phyloP scores from a whole-genome alignment of 2,888 invertebrate species.

The Ommatoiulus sabulosus region DNA sequence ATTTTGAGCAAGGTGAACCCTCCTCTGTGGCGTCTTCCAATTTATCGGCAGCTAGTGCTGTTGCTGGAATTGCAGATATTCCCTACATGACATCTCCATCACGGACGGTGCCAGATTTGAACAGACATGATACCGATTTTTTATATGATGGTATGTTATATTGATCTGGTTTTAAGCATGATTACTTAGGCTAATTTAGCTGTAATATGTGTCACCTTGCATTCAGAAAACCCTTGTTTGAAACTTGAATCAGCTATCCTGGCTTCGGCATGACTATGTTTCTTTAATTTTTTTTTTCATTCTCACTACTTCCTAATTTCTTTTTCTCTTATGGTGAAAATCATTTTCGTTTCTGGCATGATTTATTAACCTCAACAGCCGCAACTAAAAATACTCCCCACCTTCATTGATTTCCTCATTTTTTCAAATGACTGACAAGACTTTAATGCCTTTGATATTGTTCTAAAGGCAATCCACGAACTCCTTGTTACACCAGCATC shows the following conservation, averaged over 20 bases:
- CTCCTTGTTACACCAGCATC: conserved; percentile 47
- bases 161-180: background rate
- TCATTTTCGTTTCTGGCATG: too few relatives aligned
- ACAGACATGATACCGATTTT: background rate
- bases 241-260: too few relatives aligned
- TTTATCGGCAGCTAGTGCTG: conserved; percentile 50
- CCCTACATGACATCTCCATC: conserved; percentile 52
- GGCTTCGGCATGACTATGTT: too few relatives aligned
- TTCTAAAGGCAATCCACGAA: background rate
- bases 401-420: background rate
- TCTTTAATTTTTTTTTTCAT: background rate
- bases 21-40: background rate
- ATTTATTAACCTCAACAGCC: too few relatives aligned
- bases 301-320: background rate
- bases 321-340: background rate
- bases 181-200: too few relatives aligned
- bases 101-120: background rate
- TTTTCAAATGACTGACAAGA: background rate
- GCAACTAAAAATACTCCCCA: background rate
- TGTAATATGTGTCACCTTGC: too few relatives aligned
- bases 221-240: too few relatives aligned
- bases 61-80: conserved; percentile 29
- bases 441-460: background rate
- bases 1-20: conserved; percentile 1
- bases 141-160: background rate